Evolutionary conservation across 1,140 invertebrate species (phyloP), one percentile per base, ranked within the genome.

Genomic region (Cardiocondyla obscurior): DNA sequence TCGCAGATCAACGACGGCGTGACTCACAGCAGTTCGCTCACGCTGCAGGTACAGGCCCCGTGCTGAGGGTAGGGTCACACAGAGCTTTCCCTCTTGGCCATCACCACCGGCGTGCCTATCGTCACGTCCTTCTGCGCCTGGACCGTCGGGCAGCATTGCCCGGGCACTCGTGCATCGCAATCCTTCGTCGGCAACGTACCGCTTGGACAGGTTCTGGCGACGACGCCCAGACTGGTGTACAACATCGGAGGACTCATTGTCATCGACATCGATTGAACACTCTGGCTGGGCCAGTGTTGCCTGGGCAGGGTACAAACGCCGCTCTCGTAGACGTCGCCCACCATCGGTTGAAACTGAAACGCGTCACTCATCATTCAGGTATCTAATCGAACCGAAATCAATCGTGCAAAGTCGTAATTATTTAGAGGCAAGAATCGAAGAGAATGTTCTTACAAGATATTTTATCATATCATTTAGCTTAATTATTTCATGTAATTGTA

Each of bases 51-150:
- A 55, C 73, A 72, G 51, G 76, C 57, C 81, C 69, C 57, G 69
- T 57, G 73, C 30, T 44, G 62, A 60, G 19, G 79, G 73, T 67
- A 87, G 36, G 87, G 93, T 94, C 94, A 94, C 91, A 94, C 94
- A 58, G 94, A 94, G 88, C 94, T 94, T 72, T 94, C 94, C 60
- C 94, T 88, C 81, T 94, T 94, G n/a, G 92, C 90, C 82, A 93
- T 91, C 53, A 93, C 88, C 72, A 94, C 88, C 25, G 93, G 92
- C 49, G 92, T 92, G 70, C 82, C 88, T 64, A 89, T 90, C 53
- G 90, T 89, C 8, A 85, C 74, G 28, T 93, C 92, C 55, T 92
- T 92, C 19, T 92, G 90, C 79, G 90, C 88, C 69, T 93, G 92
- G 46, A 92, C 88, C 3, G 58, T 5, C 16, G 62, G 46, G 85